phyloP scores from a whole-genome alignment of 1,140 invertebrate species.

The Orchestia grillus region DNA sequence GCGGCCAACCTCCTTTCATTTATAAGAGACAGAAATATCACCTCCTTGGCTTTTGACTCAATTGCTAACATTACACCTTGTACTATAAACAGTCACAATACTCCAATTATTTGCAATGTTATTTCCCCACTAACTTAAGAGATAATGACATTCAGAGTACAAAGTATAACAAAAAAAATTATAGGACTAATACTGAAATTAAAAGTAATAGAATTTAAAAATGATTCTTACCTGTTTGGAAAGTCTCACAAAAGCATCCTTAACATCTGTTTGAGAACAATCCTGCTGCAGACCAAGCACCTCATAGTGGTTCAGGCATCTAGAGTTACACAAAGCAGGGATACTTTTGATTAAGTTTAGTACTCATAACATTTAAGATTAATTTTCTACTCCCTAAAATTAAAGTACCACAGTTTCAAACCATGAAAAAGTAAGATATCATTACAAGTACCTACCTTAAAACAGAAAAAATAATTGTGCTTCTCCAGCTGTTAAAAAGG shows the following conservation, averaged over 20 bases:
- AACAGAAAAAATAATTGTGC: not conserved
- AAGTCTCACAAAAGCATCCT: not conserved
- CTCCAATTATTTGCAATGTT: no score
- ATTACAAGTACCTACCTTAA: not conserved
- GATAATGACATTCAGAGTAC: no score
- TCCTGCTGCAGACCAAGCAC: conserved; percentile 11
- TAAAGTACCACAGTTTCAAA: not conserved
- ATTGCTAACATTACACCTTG: no score
- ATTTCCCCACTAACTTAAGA: no score
- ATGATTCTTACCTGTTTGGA: not conserved
- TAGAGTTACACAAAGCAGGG: not conserved
- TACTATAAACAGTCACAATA: no score
- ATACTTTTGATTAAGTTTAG: not conserved
- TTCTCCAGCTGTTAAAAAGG: not conserved
- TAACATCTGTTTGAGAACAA: conserved; percentile 22
- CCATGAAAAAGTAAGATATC: not conserved
- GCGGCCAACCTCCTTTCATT: no score
- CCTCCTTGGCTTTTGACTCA: no score
- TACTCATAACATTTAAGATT: not conserved
- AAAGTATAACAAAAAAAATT: no score
- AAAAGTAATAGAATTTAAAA: not conserved
- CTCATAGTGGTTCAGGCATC: conserved; percentile 1
- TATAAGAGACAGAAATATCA: no score
- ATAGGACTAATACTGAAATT: no score
- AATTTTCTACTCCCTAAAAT: not conserved